Percentiles rank a stretch among this genome's conserved stretches.
These are phyloP conservation scores for Ganaspis brasiliensis DNA, from an alignment of 2,888 invertebrate genomes.

Conservation along the genomic window DNA sequence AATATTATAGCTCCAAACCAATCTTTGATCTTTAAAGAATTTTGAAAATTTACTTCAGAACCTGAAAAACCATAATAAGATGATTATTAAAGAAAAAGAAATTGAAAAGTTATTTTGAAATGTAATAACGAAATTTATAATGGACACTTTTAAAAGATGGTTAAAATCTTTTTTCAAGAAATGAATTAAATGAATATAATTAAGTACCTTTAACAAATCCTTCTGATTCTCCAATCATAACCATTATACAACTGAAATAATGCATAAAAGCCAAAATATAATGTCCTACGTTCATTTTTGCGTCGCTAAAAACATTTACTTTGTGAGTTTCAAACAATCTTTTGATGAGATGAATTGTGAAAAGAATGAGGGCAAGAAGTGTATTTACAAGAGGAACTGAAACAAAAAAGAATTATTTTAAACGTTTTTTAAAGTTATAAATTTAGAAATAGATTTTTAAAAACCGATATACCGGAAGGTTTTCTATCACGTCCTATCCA, in stretches of 20 bases:
- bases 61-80: conserved; percentile 60
- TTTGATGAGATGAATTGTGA: conserved; percentile 87
- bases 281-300: conserved; percentile 90
- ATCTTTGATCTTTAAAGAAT: conserved; percentile 62
- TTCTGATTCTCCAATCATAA: conserved; percentile 87
- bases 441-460: conserved; percentile 40
- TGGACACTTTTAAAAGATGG: background rate
- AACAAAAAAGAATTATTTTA: conserved; percentile 66
- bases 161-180: no score
- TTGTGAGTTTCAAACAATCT: conserved; percentile 91
- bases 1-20: conserved; percentile 82
- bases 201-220: conserved; percentile 84
- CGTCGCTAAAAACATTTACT: conserved; percentile 90
- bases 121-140: conserved; percentile 10
- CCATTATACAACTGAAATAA: conserved; percentile 88
- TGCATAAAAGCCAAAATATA: conserved; percentile 90
- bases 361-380: conserved; percentile 83
- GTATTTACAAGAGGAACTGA: conserved; percentile 84
- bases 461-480: conserved; percentile 80
- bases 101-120: conserved; percentile 19
- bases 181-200: no score
- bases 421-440: conserved; percentile 31
- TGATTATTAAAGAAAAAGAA: conserved; percentile 17
- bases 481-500: conserved; percentile 72
- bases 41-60: conserved; percentile 58